Evolutionary conservation across 2,888 invertebrate genomes (phyloP), one percentile per base, ranked within the genome.

Genomic region (Polyploca ridens): DNA sequence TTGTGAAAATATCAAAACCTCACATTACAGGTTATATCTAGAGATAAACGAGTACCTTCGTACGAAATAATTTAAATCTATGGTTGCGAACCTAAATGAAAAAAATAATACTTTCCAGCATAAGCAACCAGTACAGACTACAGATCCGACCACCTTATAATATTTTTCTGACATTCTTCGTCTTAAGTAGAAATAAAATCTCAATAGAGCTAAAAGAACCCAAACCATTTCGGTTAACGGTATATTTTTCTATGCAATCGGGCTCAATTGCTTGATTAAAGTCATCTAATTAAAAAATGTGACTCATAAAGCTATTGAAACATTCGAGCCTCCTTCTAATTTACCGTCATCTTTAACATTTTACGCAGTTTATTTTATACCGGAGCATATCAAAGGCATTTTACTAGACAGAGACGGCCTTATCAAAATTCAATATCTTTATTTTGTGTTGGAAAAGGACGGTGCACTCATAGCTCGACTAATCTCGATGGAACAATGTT

Each of bases 341-440:
- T 73, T 75, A 67, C 67, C 69, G 74, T 75, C 71, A 79, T 72
- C 75, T 74, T 74, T 71, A 76, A 75, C 76, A 77, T 83, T 41
- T 77, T 79, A 80, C 73, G 69, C 69, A 79, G 78, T 75, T 78
- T 77, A 79, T 77, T 84, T 83, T 82, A 76, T 78, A 81, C 72
- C 78, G 74, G 70, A 74, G 69, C 74, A 75, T 84, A 81, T 83
- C 76, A 79, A 83, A 83, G 79, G 77, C 77, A 80, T 82, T 80
- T 80, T 74, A 74, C 71, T 70, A 85, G 88, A 89, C 79, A 85
- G 87, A 88, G 86, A 86, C 75, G 76, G 81, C 77, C 79, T 89
- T 91, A 93, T 92, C 91, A 85, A 88, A 88, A 89, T 90, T 90
- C 90, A 89, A 92, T 92, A 92, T 91, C 90, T 93, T 90, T 90